phyloP scores from a whole-genome alignment of 2,888 invertebrate genomes.

The Erynnis tages region DNA sequence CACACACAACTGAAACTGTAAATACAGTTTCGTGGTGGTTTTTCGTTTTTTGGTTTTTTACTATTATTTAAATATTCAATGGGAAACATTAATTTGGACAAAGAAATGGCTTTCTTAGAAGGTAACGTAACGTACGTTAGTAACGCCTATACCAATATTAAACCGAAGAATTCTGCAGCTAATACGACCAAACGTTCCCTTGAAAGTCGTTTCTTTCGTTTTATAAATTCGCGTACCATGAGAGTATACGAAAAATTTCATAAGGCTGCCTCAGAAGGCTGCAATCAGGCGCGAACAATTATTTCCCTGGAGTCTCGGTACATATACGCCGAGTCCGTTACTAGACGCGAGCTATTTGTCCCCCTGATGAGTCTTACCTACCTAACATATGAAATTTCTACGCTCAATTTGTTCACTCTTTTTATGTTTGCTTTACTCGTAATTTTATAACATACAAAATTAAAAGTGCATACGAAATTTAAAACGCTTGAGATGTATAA shows the following conservation, averaged over 20 bases:
- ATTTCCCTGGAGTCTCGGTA: constrained; percentile 73
- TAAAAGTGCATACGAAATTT: too few species aligned
- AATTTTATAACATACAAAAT: constrained; percentile 9
- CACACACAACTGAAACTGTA: too few species aligned
- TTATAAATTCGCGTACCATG: constrained; percentile 19
- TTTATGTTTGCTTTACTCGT: constrained; percentile 16
- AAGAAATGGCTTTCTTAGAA: too few species aligned
- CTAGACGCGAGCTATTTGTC: constrained; percentile 71
- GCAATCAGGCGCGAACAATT: constrained; percentile 66
- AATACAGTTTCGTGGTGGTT: too few species aligned
- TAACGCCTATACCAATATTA: not conserved
- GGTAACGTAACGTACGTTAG: too few species aligned
- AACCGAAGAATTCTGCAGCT: constrained; percentile 1
- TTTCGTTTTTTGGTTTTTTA: too few species aligned
- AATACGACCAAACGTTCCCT: constrained; percentile 12
- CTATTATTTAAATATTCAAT: too few species aligned
- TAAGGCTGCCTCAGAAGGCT: constrained; percentile 50
- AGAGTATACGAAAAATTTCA: constrained; percentile 25
- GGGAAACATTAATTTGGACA: too few species aligned
- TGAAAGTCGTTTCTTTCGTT: constrained; percentile 16
- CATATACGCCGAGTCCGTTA: constrained; percentile 67
- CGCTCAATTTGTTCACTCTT: constrained; percentile 22
- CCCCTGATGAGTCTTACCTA: constrained; percentile 54
- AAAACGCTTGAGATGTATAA: too few species aligned
- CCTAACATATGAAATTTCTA: constrained; percentile 34